Evolutionary conservation across 2,888 invertebrate species (phyloP).

Genomic region (Drosophila subquinaria): DNA sequence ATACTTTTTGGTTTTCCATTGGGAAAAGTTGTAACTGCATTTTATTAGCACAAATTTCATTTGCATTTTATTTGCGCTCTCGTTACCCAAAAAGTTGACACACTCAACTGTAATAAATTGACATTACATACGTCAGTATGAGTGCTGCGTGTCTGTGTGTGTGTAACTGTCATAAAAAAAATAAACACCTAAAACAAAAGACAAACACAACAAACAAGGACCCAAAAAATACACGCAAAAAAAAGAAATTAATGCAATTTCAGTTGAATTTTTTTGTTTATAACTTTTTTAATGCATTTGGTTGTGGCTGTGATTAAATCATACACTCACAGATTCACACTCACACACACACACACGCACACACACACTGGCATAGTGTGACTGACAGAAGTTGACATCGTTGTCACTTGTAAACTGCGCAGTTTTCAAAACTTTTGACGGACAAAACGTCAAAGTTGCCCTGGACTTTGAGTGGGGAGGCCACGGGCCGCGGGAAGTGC

Average conservation of each 20-base stretch:
- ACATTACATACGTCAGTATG: slow-evolving; percentile 37
- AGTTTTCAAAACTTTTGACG: slow-evolving; percentile 70
- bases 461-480: slow-evolving; percentile 8
- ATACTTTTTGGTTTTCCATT: slow-evolving; percentile 31
- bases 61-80: slow-evolving; percentile 76
- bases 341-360: slow-evolving; percentile 20
- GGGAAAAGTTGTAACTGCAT: slow-evolving; percentile 72
- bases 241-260: slow-evolving; percentile 72
- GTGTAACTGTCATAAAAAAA: slow-evolving; percentile 37
- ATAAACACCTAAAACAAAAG: slow-evolving; percentile 62
- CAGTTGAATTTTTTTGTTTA: slow-evolving; percentile 38
- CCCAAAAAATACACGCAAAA: slow-evolving; percentile 18
- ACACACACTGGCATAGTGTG: slow-evolving; percentile 15
- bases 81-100: slow-evolving; percentile 54
- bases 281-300: slow-evolving; percentile 77
- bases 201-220: slow-evolving; percentile 58
- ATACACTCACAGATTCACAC: slow-evolving; percentile 41
- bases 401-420: slow-evolving; percentile 69
- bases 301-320: slow-evolving; percentile 70
- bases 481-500: background rate
- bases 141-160: slow-evolving; percentile 9
- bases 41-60: slow-evolving; percentile 79
- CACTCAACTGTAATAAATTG: slow-evolving; percentile 59
- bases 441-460: slow-evolving; percentile 73
- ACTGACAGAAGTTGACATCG: slow-evolving; percentile 45